Conservation (phyloP, 2,888 invertebrate species). For the Drosophila sordidapex region DNA sequence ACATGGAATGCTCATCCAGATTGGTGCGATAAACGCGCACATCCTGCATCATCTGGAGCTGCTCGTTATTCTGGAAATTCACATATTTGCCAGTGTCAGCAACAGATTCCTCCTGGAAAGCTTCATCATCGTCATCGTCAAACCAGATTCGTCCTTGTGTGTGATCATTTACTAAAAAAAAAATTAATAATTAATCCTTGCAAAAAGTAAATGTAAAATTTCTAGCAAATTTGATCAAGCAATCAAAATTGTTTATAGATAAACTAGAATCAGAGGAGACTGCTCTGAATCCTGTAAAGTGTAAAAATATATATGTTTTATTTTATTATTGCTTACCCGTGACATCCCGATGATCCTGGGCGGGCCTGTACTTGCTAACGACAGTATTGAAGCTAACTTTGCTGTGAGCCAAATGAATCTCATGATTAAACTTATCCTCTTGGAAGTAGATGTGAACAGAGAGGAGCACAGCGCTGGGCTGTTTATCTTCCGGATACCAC, state of each 20-base stretch:
- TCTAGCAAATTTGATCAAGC: no score
- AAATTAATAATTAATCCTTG: no score
- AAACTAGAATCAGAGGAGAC: no score
- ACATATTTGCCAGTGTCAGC: conserved; percentile 19
- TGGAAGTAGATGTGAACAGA: conserved; percentile 36
- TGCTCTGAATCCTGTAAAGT: no score
- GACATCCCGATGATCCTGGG: background rate
- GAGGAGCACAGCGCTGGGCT: conserved; percentile 51
- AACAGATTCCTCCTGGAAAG: conserved; percentile 1
- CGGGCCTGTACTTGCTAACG: conserved; percentile 36
- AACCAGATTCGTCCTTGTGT: background rate
- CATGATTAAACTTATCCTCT: background rate
- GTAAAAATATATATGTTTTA: no score
- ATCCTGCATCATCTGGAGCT: conserved; percentile 13
- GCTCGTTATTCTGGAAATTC: conserved; percentile 1
- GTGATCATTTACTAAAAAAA: background rate
- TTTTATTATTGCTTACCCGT: conserved; percentile 1
- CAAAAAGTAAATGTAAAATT: no score
- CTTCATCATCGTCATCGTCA: background rate
- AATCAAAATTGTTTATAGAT: no score
- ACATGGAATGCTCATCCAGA: conserved; percentile 38
- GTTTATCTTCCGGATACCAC: conserved; percentile 64
- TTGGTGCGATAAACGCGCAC: conserved; percentile 45
- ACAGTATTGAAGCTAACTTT: conserved; percentile 1
- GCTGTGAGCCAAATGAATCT: conserved; percentile 8